phyloP scores from a whole-genome alignment of 2,797 vertebrate genomes.

The Ambastaia sidthimunki region DNA sequence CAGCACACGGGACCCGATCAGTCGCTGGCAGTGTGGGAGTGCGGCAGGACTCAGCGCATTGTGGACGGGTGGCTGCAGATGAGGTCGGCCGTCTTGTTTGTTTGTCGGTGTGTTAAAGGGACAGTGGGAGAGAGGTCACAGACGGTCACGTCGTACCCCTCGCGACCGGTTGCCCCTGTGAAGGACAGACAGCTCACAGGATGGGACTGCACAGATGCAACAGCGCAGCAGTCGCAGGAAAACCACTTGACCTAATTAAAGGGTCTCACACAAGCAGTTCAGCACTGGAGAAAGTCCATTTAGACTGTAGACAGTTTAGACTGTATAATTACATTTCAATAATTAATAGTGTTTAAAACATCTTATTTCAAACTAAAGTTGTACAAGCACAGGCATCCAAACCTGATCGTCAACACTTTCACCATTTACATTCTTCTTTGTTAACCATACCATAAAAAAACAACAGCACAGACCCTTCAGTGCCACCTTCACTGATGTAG shows the following conservation, averaged over 20 bases:
- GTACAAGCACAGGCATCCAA: too few relatives aligned
- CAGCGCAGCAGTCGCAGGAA: background rate
- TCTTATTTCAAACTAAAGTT: too few relatives aligned
- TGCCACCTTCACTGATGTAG: too few relatives aligned
- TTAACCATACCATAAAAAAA: too few relatives aligned
- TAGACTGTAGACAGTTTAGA: too few relatives aligned
- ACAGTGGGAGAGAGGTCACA: slow-evolving; percentile 4
- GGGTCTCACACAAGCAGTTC: slow-evolving; percentile 2
- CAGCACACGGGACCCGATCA: slow-evolving; percentile 25
- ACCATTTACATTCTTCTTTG: too few relatives aligned
- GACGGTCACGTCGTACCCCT: background rate
- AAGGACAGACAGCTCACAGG: slow-evolving; percentile 36
- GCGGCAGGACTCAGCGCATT: slow-evolving; percentile 27
- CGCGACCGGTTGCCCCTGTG: background rate
- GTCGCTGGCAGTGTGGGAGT: slow-evolving; percentile 34
- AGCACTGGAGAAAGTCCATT: too few relatives aligned
- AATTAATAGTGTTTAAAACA: too few relatives aligned
- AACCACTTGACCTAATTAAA: slow-evolving; percentile 31
- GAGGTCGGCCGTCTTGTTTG: slow-evolving; percentile 20
- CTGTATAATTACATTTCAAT: too few relatives aligned
- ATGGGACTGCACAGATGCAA: background rate
- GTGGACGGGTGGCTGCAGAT: slow-evolving; percentile 35
- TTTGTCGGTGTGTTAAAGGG: slow-evolving; percentile 41
- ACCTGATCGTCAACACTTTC: too few relatives aligned
- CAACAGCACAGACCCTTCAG: too few relatives aligned